A percentile compares a stretch with the other conserved stretches of the same genome.
Conservation (phyloP, 2,797 vertebrate species). For the Synaphobranchus kaupii region DNA sequence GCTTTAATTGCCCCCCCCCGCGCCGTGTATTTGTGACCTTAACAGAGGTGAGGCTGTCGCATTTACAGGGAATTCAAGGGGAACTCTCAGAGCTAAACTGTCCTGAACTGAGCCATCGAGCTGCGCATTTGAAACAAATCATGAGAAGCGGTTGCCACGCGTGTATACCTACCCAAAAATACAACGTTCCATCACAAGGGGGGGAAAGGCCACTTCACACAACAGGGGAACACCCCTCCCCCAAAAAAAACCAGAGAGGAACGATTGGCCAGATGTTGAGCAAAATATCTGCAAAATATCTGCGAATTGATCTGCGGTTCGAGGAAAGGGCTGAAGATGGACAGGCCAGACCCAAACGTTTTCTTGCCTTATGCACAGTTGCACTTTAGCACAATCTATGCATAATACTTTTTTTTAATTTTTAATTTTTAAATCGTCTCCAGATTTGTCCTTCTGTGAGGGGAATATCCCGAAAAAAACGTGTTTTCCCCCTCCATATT, state of each 20-base stretch:
- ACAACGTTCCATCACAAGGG: not conserved
- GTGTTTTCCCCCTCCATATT: not conserved
- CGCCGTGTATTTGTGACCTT: not conserved
- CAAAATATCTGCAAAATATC: no score
- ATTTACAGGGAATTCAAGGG: not conserved
- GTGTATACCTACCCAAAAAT: not conserved
- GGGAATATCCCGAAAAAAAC: not conserved
- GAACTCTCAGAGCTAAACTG: not conserved
- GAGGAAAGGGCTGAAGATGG: no score
- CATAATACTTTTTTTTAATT: not conserved
- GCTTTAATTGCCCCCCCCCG: not conserved
- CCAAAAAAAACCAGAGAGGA: no score
- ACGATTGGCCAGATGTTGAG: no score
- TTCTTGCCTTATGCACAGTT: not conserved
- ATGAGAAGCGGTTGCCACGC: not conserved
- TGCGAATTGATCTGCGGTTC: no score
- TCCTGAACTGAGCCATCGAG: no score
- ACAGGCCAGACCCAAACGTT: no score
- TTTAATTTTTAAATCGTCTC: not conserved
- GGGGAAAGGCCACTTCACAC: no score
- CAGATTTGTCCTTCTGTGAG: not conserved
- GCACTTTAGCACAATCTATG: not conserved
- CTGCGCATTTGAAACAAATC: not conserved
- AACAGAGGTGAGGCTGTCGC: not conserved
- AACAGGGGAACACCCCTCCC: no score